Percentiles rank a stretch among this genome's conserved stretches.
Evolutionary conservation across 2,113 vertebrate genomes (phyloP).

Genomic region (Bujurquina vittata): DNA sequence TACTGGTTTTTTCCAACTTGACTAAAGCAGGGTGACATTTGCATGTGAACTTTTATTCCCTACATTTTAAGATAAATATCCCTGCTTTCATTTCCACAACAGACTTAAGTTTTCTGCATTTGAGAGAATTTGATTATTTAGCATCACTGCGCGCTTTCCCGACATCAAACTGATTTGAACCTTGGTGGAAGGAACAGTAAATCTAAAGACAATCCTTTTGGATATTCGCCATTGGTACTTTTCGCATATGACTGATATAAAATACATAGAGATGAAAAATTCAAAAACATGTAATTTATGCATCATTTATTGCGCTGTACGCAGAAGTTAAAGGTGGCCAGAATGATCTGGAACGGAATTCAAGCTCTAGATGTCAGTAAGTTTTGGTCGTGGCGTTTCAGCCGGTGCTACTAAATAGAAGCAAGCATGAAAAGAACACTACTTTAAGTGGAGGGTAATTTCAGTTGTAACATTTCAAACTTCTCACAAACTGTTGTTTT

Average conservation of each 20-base stretch:
- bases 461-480: too few relatives aligned
- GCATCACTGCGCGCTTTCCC: too few relatives aligned
- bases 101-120: too few relatives aligned
- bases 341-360: accelerated
- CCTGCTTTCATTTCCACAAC: neutral
- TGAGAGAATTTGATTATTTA: too few relatives aligned
- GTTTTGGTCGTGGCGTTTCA: neutral
- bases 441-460: too few relatives aligned
- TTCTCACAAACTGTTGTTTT: too few relatives aligned
- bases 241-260: neutral
- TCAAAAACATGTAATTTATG: neutral
- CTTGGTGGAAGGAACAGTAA: neutral
- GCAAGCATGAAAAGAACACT: too few relatives aligned
- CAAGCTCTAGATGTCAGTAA: neutral
- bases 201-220: neutral
- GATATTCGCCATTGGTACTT: neutral
- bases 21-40: too few relatives aligned
- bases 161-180: neutral
- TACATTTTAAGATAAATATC: neutral
- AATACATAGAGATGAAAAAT: neutral
- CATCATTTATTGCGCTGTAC: neutral
- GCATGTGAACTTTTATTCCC: too few relatives aligned
- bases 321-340: accelerated
- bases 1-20: too few relatives aligned
- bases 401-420: too few relatives aligned